Conservation (phyloP, 2,797 vertebrate species). For the Ceyx erithaca region DNA sequence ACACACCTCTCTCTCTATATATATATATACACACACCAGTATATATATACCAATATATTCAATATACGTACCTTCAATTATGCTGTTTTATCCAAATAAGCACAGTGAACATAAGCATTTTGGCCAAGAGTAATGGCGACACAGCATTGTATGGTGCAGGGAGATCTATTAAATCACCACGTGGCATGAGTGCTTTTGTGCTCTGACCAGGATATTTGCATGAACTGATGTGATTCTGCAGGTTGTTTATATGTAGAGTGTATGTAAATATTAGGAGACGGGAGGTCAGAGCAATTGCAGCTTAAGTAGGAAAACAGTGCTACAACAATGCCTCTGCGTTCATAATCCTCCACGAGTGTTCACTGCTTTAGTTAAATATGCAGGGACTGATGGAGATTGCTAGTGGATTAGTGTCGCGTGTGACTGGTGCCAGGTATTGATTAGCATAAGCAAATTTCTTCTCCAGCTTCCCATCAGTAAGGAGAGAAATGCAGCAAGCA, state of each 20-base stretch:
- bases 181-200: accelerated
- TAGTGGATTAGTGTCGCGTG: constrained; percentile 51
- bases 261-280: constrained; percentile 29
- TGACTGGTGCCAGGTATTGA: constrained; percentile 41
- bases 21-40: no score
- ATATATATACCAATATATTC: no score
- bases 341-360: constrained; percentile 52
- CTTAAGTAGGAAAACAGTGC: constrained; percentile 39
- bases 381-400: constrained; percentile 60
- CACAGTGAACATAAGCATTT: not conserved
- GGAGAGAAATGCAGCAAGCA: not conserved
- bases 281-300: not conserved
- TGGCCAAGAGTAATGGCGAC: not conserved
- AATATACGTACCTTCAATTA: not conserved
- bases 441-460: constrained; percentile 69
- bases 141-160: not conserved
- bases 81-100: not conserved
- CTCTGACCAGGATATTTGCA: not conserved
- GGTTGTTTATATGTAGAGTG: not conserved
- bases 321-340: constrained; percentile 35
- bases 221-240: not conserved
- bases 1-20: no score
- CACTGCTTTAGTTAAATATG: constrained; percentile 56
- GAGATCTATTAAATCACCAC: not conserved
- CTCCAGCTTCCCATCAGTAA: not conserved